Conservation (phyloP, 2,113 vertebrate genomes). For the Herpetotheres cachinnans region DNA sequence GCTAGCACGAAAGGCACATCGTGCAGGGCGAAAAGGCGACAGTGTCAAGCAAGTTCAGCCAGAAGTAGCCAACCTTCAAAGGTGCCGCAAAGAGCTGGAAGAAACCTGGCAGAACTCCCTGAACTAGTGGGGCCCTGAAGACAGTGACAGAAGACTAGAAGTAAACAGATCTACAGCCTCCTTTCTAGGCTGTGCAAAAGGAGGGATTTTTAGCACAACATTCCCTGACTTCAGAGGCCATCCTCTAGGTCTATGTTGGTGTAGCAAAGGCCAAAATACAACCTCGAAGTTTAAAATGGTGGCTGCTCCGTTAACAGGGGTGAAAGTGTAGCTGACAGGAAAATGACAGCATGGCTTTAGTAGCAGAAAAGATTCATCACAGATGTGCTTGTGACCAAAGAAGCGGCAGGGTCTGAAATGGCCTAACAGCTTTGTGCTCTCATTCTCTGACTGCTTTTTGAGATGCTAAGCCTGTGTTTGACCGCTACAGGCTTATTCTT, state of each 20-base stretch:
- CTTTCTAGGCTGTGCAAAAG: neutral
- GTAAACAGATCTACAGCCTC: neutral
- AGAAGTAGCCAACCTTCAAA: slow-evolving; percentile 34
- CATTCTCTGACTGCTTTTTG: neutral
- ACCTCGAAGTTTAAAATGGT: neutral
- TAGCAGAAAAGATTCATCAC: neutral
- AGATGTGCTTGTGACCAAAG: neutral
- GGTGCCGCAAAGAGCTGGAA: neutral
- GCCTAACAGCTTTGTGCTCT: neutral
- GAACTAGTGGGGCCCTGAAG: neutral
- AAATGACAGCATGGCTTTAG: neutral
- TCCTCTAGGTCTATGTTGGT: neutral
- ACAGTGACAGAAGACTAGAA: neutral
- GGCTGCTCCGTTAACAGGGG: neutral
- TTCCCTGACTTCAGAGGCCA: neutral
- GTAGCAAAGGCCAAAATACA: neutral
- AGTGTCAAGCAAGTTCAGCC: slow-evolving; percentile 6
- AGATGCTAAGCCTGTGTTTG: neutral
- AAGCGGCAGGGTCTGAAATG: neutral
- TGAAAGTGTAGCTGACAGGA: neutral
- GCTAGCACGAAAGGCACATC: neutral
- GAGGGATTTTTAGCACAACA: neutral
- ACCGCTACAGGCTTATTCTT: neutral
- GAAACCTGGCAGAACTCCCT: slow-evolving; percentile 47
- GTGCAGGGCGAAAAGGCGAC: neutral